A percentile compares a stretch with the other conserved stretches of the same genome.
Evolutionary conservation across 2,797 vertebrate species (phyloP).

Genomic region (Siniperca undulata): DNA sequence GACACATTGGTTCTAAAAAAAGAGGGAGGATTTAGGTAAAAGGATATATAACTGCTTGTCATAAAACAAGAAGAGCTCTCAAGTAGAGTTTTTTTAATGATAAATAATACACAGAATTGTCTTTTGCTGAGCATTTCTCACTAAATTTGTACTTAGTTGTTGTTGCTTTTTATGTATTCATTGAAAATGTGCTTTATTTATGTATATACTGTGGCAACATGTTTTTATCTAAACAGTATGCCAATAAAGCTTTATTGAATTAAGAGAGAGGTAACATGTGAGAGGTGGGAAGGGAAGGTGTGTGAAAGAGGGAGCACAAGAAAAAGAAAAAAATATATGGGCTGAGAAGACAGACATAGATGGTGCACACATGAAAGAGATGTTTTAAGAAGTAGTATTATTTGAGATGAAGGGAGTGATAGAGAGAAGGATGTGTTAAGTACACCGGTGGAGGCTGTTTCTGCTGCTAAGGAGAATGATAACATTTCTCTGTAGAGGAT

Average conservation of each 20-base stretch:
- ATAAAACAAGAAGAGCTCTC: background rate
- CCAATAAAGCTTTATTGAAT: conserved; percentile 6
- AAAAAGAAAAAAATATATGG: background rate
- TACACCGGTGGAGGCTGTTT: conserved; percentile 63
- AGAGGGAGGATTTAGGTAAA: background rate
- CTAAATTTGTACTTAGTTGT: background rate
- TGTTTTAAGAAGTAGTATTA: conserved; percentile 65
- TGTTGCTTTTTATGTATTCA: background rate
- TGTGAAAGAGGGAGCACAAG: conserved; percentile 19
- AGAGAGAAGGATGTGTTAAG: conserved; percentile 64
- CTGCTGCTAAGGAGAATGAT: conserved; percentile 70
- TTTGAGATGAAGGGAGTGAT: conserved; percentile 68
- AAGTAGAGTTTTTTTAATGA: background rate
- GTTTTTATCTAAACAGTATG: background rate
- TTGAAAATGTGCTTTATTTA: background rate
- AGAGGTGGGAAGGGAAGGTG: background rate
- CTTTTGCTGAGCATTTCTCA: background rate
- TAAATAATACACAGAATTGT: background rate
- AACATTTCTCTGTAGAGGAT: conserved; percentile 67
- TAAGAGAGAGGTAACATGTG: background rate
- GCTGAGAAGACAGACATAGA: conserved; percentile 32
- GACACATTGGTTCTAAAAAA: conserved; percentile 2
- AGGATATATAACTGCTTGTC: conserved; percentile 1
- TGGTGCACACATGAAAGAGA: conserved; percentile 42
- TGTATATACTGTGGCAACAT: background rate